Evolutionary conservation across 2,113 vertebrate genomes (phyloP).

Genomic region (Paraplagusia blochii): DNA sequence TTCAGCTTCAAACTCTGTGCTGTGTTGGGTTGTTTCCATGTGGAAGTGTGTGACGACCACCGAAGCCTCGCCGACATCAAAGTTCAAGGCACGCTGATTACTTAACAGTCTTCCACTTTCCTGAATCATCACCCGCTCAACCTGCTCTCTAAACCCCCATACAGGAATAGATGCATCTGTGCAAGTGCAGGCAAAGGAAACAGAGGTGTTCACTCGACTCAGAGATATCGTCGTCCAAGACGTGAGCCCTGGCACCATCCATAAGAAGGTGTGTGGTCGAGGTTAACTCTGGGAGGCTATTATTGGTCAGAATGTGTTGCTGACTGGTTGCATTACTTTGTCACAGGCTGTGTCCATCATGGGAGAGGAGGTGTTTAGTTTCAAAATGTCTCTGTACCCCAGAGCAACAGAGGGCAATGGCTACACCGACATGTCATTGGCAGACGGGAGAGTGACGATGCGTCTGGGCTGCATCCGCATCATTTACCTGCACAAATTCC

Average conservation of each 20-base stretch:
- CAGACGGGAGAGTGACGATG: conserved; percentile 86
- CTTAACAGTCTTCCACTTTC: no score
- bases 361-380: conserved; percentile 95
- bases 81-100: conserved; percentile 78
- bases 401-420: conserved; percentile 84
- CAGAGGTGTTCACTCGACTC: conserved; percentile 84
- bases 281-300: neutral
- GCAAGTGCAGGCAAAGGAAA: conserved; percentile 81
- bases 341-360: conserved; percentile 91
- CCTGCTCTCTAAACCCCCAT: neutral
- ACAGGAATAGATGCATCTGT: conserved; percentile 87
- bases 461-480: conserved; percentile 93
- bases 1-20: conserved; percentile 88
- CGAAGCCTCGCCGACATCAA: conserved; percentile 89
- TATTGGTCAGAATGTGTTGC: neutral
- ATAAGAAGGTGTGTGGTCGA: conserved; percentile 81
- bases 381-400: conserved; percentile 84
- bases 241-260: conserved; percentile 83
- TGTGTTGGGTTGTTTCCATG: conserved; percentile 84
- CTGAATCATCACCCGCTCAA: neutral
- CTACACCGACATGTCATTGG: conserved; percentile 85
- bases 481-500: conserved; percentile 92
- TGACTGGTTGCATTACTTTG: neutral
- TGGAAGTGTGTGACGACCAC: conserved; percentile 84
- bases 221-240: conserved; percentile 89